Evolutionary conservation across 2,888 invertebrate genomes (phyloP).

Genomic region (Aphelenchoides bicaudatus): DNA sequence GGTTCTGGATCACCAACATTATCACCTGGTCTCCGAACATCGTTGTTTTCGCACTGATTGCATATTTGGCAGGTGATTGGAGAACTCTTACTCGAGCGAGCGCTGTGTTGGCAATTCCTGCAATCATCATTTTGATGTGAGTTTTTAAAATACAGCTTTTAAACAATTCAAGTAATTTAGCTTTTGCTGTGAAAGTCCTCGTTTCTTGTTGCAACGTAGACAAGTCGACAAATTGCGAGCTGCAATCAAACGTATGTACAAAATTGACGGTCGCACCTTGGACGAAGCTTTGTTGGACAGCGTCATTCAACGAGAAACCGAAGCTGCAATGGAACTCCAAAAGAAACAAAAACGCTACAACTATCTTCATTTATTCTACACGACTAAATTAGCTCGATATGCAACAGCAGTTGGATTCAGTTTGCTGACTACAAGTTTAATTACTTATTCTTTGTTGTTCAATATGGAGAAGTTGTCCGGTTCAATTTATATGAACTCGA

Average conservation of each 20-base stretch:
- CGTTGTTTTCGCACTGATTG: conserved; percentile 44
- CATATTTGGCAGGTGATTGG: conserved; percentile 49
- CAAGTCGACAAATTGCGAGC: conserved; percentile 44
- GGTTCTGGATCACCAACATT: conserved; percentile 51
- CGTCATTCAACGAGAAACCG: conserved; percentile 26
- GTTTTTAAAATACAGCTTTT: conserved; percentile 16
- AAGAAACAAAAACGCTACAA: conserved; percentile 33
- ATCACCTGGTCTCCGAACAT: conserved; percentile 54
- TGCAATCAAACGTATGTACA: conserved; percentile 40
- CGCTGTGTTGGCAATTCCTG: conserved; percentile 43
- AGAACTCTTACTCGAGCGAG: conserved; percentile 42
- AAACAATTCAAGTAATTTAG: no score
- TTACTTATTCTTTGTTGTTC: conserved; percentile 55
- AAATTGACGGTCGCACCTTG: conserved; percentile 32
- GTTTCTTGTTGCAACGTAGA: conserved; percentile 52
- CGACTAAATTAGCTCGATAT: conserved; percentile 39
- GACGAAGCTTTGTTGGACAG: conserved; percentile 38
- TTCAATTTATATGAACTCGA: conserved; percentile 45
- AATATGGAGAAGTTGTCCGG: conserved; percentile 55
- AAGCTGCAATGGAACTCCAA: conserved; percentile 25
- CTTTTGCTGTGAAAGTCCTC: conserved; percentile 50
- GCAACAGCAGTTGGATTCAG: conserved; percentile 34
- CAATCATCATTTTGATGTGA: conserved; percentile 42
- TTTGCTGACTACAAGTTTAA: conserved; percentile 44
- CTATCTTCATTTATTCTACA: conserved; percentile 47